phyloP scores from a whole-genome alignment of 92 coral and sea anemone species.

The Epizoanthus ramosus region DNA sequence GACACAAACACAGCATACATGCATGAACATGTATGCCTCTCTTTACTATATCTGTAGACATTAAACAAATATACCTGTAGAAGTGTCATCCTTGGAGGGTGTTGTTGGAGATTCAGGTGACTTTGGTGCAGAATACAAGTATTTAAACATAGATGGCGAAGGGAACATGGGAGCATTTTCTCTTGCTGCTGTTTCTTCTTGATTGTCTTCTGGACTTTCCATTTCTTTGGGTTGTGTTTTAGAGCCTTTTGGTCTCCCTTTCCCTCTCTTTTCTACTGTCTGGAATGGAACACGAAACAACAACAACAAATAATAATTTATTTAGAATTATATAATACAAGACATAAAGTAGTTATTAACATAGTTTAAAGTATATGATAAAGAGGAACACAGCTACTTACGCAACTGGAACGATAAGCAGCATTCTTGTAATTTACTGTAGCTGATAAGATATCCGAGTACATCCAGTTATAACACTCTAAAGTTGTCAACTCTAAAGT shows the following conservation, averaged over 20 bases:
- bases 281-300: not conserved
- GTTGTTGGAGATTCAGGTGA: constrained; percentile 1
- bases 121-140: constrained; percentile 18
- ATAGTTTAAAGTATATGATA: no score
- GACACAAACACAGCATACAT: not conserved
- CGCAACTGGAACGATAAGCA: no score
- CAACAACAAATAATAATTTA: no score
- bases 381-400: no score
- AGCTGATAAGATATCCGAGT: no score
- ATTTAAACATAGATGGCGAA: constrained; percentile 37
- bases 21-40: not conserved
- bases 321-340: no score
- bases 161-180: constrained; percentile 30
- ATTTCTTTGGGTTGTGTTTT: not conserved
- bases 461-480: no score
- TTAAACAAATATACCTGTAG: not conserved
- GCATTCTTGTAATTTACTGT: no score
- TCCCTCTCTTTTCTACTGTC: constrained; percentile 5
- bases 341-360: no score
- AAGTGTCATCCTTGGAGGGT: not conserved
- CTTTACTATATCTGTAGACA: no score
- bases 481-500: no score
- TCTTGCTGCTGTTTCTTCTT: not conserved
- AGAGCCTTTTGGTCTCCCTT: not conserved
- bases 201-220: not conserved